Conservation (phyloP, 2,797 vertebrate species). For the Melanotaenia parkinsoni region DNA sequence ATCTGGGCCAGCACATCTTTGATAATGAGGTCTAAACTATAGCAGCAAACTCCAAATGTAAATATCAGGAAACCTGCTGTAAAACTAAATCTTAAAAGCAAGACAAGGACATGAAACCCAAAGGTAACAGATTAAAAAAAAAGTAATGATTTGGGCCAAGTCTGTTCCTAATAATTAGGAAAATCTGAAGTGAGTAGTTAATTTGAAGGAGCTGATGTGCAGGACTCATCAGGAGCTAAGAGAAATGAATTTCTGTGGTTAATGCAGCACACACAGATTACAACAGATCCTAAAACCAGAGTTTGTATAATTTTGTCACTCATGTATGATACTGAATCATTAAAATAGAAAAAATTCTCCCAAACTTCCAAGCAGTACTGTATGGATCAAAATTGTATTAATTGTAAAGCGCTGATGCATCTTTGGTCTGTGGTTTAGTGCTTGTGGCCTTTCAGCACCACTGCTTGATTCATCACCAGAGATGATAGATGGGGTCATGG, state of each 20-base stretch:
- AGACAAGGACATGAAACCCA: not conserved
- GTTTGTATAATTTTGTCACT: not conserved
- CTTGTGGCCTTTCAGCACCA: conserved; percentile 39
- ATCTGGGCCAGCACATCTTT: not conserved
- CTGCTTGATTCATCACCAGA: conserved; percentile 47
- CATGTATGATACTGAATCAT: not conserved
- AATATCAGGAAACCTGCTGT: not conserved
- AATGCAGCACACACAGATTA: not conserved
- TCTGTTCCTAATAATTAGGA: not conserved
- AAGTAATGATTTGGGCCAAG: not conserved
- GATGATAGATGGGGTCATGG: conserved; percentile 50
- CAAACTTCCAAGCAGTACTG: not conserved
- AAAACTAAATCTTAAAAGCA: not conserved
- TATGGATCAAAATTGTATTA: conserved; percentile 29
- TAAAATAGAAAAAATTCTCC: not conserved
- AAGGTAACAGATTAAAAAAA: not conserved
- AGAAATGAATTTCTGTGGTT: not conserved
- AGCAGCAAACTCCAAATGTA: not conserved
- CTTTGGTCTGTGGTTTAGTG: conserved; percentile 40
- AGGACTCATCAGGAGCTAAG: not conserved
- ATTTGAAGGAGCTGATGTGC: not conserved
- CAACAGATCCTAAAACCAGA: not conserved
- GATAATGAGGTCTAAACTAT: not conserved
- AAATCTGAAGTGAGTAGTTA: not conserved
- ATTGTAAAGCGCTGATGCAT: conserved; percentile 22